These are phyloP conservation scores for Parus major DNA, from an alignment of 2,113 vertebrate species.

Conservation along the genomic window DNA sequence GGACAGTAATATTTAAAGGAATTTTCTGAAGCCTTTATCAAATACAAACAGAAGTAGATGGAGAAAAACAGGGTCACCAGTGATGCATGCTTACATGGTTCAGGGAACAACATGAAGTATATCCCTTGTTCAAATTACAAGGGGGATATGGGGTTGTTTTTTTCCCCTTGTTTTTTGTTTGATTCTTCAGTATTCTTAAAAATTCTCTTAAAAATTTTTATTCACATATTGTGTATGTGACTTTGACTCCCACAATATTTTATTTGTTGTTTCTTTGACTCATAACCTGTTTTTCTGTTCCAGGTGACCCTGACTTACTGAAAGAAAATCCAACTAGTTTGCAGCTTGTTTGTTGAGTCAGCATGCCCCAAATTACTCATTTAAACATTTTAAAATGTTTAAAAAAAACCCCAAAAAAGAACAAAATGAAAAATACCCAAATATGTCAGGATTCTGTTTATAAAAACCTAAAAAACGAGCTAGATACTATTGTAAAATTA, in stretches of 20 bases:
- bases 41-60: background rate
- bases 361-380: background rate
- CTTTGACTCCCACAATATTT: background rate
- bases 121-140: background rate
- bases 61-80: background rate
- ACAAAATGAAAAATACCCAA: background rate
- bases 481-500: background rate
- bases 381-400: background rate
- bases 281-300: background rate
- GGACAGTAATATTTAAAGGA: background rate
- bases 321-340: background rate
- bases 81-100: background rate
- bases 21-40: background rate
- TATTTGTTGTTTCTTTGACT: background rate
- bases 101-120: background rate
- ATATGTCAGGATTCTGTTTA: background rate
- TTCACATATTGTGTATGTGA: background rate
- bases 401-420: too few species aligned
- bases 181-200: background rate
- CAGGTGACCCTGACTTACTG: background rate
- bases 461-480: background rate
- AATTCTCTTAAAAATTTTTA: background rate
- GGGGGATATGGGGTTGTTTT: background rate
- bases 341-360: background rate
- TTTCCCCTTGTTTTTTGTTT: background rate